Conservation (phyloP, 2,113 vertebrate genomes). For the Merops nubicus region DNA sequence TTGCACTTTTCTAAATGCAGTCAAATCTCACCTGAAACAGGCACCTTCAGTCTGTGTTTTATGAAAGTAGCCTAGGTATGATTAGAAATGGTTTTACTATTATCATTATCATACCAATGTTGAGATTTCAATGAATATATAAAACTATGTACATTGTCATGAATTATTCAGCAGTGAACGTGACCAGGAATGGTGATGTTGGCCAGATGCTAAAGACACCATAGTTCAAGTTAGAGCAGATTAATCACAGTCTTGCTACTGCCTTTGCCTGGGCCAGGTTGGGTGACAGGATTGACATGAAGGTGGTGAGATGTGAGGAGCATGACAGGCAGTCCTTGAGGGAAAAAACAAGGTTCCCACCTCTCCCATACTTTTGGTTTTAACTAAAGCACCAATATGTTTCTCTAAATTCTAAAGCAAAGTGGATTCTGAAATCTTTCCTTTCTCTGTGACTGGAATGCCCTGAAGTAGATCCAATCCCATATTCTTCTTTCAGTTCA, state of each 20-base stretch:
- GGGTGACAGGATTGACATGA: neutral
- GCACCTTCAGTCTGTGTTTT: neutral
- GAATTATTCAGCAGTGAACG: neutral
- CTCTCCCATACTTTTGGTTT: neutral
- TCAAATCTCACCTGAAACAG: neutral
- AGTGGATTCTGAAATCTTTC: neutral
- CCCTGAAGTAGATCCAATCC: neutral
- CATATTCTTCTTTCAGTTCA: neutral
- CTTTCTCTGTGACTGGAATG: neutral
- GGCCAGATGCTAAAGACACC: neutral
- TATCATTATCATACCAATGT: no score
- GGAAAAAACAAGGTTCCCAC: neutral
- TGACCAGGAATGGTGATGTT: neutral
- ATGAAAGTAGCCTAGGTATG: neutral
- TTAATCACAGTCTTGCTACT: fast-evolving
- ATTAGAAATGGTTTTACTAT: neutral
- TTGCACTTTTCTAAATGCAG: neutral
- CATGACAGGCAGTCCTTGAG: neutral
- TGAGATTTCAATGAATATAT: neutral
- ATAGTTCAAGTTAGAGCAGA: neutral
- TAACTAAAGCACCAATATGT: neutral
- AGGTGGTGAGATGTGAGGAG: neutral
- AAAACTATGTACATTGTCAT: neutral
- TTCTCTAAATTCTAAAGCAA: neutral
- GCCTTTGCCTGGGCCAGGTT: neutral